Base-by-base conservation (phyloP, 2,113 vertebrate species). In the Phycodurus eques region DNA sequence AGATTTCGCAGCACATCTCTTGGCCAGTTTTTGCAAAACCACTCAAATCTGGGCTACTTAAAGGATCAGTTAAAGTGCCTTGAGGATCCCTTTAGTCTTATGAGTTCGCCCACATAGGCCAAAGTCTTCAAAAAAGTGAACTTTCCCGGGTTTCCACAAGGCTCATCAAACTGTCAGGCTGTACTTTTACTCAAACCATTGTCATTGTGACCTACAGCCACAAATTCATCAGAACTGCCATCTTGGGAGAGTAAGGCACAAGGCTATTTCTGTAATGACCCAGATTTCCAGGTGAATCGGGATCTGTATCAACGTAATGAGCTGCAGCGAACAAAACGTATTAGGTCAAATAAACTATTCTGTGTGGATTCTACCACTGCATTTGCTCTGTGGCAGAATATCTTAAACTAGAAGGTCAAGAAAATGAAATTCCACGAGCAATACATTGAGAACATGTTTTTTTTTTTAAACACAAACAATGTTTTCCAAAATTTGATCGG, bases 261-360 rank as follows among this genome's bases (percentile, higher is more conserved):
- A 42, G 56, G 76, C 90, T 92, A 92, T 92, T 91, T 91, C 84
- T 86, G 88, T 86, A 83, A 82, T 87, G 88, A 90, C 91, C 90
- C 83, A 88, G 83, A 88, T 92, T 85, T 83, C 68, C 80, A 90
- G 84, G 87, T 90, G 84, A 88, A 82, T 83, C 76, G 81, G 78
- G 78, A 88, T 85, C 76, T n/a, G 53, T 76, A 85, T 79, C 82
- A 72, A 76, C 79, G 78, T 76, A 83, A 83, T 80, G 74, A 88
- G 80, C 83, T 68, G 57, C 70, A 67, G 51, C 54, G 70, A 80
- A 76, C 68, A 22, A 42, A 83, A 73, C 31, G 66, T 70, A 85
- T 71, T 54, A 67, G 79, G 76, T 83, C 68, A 78, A 73, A 76
- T 72, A 42, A 81, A 65, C 54, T 67, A 64, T 79, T 76, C 51